Base-by-base conservation (phyloP, 2,888 invertebrate species). In the Spatulosminthurus flaviceps region DNA sequence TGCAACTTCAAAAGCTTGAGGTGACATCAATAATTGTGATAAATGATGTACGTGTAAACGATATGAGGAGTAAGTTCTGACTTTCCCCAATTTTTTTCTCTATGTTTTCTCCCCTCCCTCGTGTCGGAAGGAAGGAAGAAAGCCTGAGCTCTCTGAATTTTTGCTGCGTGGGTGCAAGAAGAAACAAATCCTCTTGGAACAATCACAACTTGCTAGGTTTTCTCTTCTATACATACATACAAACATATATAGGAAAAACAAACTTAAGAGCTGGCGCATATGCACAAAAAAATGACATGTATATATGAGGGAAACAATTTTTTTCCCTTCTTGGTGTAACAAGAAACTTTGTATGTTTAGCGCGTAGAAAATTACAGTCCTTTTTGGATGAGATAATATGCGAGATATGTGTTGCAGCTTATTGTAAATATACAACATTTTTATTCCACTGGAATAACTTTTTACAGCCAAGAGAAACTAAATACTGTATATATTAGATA, bases 21-120 rank as follows among this genome's bases (percentile, higher is more conserved):
- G 71, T 41, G 43, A 72, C 42, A 72, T 24, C 22, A 42, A 42
- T 72, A 72, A 43, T 72, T 72, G 42, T 72, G 71, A 72, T 72
- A 43, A 42, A 72, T 42, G 24, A 24, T 70, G 16, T 41, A 72
- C 71, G n/a, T n/a, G n/a, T n/a, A n/a, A n/a, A 43, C 21, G 16
- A 16, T 22, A 43, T 72, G 43, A 72, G 71, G 4, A n/a, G 28
- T 51, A 67, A 13, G 67, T 9, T 19, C 51, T n/a, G 34, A 34
- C 51, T 51, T 51, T 51, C 51, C 16, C 16, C 51, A 4, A 5
- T 51, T 51, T 9, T 41, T 9, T 9, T 41, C 9, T 9, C 41
- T 41, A 13, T 41, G 13, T 41, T 41, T 7, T 41, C 41, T 41
- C 7, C 13, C 41, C 13, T 41, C 41, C 7, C 13, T 13, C n/a